Conservation (phyloP, 2,113 vertebrate genomes). For the Saguinus imperator region DNA sequence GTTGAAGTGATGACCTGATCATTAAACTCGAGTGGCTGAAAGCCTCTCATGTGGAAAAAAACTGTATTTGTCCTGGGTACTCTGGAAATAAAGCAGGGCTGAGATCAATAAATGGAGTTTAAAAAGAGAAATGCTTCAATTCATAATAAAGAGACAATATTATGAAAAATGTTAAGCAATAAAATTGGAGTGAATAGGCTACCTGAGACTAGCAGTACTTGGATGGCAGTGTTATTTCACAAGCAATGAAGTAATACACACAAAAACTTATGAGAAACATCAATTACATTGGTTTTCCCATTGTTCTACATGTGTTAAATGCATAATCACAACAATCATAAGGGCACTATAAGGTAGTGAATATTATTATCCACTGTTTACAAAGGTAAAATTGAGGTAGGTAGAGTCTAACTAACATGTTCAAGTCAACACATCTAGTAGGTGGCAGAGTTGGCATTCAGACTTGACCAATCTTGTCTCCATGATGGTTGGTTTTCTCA, state of each 20-base stretch:
- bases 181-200: not conserved
- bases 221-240: not conserved
- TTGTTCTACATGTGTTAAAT: not conserved
- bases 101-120: not conserved
- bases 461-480: not conserved
- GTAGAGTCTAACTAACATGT: not conserved
- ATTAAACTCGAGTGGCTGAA: not conserved
- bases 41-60: not conserved
- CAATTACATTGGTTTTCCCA: not conserved
- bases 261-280: not conserved
- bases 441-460: not conserved
- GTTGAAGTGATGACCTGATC: not conserved
- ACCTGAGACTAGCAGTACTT: not conserved
- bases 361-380: not conserved
- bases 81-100: not conserved
- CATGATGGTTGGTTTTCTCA: not conserved
- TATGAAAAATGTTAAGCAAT: not conserved
- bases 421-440: not conserved
- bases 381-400: not conserved
- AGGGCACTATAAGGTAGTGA: not conserved
- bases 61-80: not conserved
- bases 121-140: not conserved
- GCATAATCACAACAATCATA: not conserved
- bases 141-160: not conserved
- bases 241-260: not conserved